phyloP scores from a whole-genome alignment of 1,140 invertebrate genomes.

The Caenorhabditis inopinata region DNA sequence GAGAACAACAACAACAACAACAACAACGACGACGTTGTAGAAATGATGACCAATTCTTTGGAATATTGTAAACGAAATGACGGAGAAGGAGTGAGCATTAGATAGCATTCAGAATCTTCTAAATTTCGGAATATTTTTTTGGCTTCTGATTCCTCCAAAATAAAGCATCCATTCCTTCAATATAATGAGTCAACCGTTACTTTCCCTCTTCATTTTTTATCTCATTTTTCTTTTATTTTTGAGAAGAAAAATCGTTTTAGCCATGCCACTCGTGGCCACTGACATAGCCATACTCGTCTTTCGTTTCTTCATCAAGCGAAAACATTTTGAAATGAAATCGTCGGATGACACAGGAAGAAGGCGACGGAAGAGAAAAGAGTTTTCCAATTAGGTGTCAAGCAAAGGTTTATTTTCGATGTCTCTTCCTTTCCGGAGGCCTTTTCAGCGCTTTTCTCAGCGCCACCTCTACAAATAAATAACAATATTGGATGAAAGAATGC shows the following conservation, averaged over 20 bases:
- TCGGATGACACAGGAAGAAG: not conserved
- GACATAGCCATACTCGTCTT: slow-evolving; percentile 9
- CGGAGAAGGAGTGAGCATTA: too few relatives aligned
- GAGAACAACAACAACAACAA: too few relatives aligned
- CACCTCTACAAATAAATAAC: not conserved
- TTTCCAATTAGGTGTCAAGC: slow-evolving; percentile 26
- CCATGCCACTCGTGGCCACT: not conserved
- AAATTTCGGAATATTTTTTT: too few relatives aligned
- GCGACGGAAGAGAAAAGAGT: not conserved
- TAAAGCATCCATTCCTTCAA: not conserved
- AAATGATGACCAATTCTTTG: too few relatives aligned
- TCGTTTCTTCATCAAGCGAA: not conserved
- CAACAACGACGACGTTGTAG: too few relatives aligned
- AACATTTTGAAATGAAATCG: slow-evolving; percentile 29
- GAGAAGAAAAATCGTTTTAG: slow-evolving; percentile 6
- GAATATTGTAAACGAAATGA: too few relatives aligned
- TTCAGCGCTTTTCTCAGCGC: not conserved
- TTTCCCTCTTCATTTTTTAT: not conserved
- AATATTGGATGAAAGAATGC: not conserved
- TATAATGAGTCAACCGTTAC: not conserved
- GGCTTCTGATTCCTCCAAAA: too few relatives aligned
- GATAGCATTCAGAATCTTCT: too few relatives aligned
- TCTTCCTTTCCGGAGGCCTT: not conserved
- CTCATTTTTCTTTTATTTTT: not conserved
- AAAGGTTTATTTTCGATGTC: slow-evolving; percentile 23